These are phyloP conservation scores for Chrysochloris asiatica DNA, from an alignment of 2,113 vertebrate genomes.

Conservation along the genomic window DNA sequence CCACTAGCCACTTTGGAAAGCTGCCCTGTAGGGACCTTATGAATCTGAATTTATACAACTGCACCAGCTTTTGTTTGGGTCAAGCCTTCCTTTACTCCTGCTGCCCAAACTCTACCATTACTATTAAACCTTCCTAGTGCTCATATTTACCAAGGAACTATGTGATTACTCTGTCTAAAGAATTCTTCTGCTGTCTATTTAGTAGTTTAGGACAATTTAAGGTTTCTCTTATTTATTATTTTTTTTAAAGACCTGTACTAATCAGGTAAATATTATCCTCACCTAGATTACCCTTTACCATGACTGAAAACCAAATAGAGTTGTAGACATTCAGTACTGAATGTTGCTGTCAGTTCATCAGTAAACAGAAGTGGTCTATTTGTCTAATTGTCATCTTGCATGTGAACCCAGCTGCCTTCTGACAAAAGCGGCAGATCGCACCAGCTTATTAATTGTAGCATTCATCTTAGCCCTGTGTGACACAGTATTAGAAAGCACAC, in stretches of 20 bases:
- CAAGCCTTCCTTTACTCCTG: background rate
- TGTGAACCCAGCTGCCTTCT: conserved; percentile 80
- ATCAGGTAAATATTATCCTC: background rate
- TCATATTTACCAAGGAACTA: background rate
- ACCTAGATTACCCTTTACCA: conserved; percentile 36
- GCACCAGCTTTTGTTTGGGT: background rate
- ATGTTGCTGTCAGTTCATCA: conserved; percentile 67
- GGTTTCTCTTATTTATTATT: background rate
- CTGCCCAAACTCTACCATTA: background rate
- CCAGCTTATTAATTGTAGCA: conserved; percentile 80
- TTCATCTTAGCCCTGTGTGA: conserved; percentile 80
- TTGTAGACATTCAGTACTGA: conserved; percentile 71
- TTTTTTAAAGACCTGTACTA: background rate
- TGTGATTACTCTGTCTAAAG: background rate
- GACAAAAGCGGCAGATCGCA: conserved; percentile 81
- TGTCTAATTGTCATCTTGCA: conserved; percentile 75
- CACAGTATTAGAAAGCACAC: conserved; percentile 54
- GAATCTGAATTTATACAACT: background rate
- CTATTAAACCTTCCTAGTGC: background rate
- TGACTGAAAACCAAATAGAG: conserved; percentile 66
- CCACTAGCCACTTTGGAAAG: background rate
- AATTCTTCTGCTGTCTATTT: background rate
- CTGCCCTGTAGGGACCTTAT: background rate
- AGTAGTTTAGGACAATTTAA: background rate
- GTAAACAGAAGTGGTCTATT: conserved; percentile 64